Conservation (phyloP, 2,797 vertebrate species). For the Anguilla obscura region DNA sequence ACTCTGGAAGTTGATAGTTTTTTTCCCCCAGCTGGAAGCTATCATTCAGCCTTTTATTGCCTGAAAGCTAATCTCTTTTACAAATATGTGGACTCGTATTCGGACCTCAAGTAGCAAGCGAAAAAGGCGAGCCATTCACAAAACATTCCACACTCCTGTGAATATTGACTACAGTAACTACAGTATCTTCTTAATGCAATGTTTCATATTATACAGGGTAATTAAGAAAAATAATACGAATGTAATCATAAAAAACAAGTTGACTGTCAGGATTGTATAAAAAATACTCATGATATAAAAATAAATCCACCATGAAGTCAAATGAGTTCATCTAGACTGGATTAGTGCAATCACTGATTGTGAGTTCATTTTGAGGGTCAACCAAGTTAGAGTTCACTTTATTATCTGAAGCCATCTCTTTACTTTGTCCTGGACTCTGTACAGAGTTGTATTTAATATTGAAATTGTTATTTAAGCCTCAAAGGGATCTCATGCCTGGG, state of each 20-base stretch:
- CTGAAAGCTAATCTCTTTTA: not conserved
- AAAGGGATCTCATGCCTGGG: not conserved
- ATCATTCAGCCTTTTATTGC: not conserved
- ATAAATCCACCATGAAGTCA: conserved; percentile 23
- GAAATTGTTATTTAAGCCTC: conserved; percentile 3
- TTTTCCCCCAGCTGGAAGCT: not conserved
- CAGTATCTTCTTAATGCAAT: not conserved
- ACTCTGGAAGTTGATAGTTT: not conserved
- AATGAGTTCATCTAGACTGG: conserved; percentile 4
- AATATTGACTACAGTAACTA: not conserved
- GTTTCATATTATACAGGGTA: not conserved
- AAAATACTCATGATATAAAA: not conserved
- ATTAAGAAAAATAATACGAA: not conserved
- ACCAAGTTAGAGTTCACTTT: conserved; percentile 38
- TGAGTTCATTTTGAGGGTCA: conserved; percentile 38
- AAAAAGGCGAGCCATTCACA: not conserved
- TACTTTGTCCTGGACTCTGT: conserved; percentile 32
- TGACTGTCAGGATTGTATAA: conserved; percentile 37
- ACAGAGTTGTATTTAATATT: conserved; percentile 10
- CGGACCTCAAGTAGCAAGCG: not conserved
- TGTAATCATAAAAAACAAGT: conserved; percentile 12
- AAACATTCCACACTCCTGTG: not conserved
- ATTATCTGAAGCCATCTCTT: conserved; percentile 40
- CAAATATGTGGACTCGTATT: conserved; percentile 1
- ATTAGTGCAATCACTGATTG: conserved; percentile 33